These are phyloP conservation scores for Mechanitis mazaeus DNA, from an alignment of 2,888 invertebrate genomes.

Conservation along the genomic window DNA sequence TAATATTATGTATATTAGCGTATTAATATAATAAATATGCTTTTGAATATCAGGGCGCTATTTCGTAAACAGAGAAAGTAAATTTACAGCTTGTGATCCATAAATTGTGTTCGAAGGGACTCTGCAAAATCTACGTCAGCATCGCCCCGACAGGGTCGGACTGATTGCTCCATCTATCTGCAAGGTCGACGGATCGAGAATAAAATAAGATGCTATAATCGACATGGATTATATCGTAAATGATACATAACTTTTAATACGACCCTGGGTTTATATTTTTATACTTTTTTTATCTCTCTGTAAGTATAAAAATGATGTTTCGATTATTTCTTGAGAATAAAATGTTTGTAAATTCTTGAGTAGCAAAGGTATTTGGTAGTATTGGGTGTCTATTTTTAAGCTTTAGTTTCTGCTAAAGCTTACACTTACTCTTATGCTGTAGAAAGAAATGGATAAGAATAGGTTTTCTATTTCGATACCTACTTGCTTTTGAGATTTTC, in stretches of 20 bases:
- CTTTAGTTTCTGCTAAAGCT: too few relatives aligned
- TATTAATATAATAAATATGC: not conserved
- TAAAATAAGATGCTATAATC: constrained; percentile 61
- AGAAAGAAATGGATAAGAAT: constrained; percentile 1
- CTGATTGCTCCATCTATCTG: constrained; percentile 72
- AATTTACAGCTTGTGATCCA: constrained; percentile 67
- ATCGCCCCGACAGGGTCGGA: constrained; percentile 48
- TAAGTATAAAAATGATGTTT: not conserved
- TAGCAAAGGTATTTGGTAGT: too few relatives aligned
- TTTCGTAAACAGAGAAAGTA: constrained; percentile 53
- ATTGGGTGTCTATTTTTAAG: too few relatives aligned
- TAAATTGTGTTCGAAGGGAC: constrained; percentile 59
- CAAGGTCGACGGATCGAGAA: constrained; percentile 49
- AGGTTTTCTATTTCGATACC: constrained; percentile 33
- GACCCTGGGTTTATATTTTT: not conserved
- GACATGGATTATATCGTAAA: constrained; percentile 24
- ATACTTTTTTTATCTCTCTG: not conserved
- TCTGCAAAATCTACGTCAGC: constrained; percentile 62
- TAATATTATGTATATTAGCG: not conserved
- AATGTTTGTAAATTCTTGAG: not conserved
- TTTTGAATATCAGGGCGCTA: constrained; percentile 27
- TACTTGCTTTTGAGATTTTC: constrained; percentile 56
- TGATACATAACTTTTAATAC: constrained; percentile 11
- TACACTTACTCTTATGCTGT: too few relatives aligned
- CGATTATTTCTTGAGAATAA: too few relatives aligned